Base-by-base conservation (phyloP, 2,888 invertebrate genomes). In the Rhopalosiphum nymphaeae region DNA sequence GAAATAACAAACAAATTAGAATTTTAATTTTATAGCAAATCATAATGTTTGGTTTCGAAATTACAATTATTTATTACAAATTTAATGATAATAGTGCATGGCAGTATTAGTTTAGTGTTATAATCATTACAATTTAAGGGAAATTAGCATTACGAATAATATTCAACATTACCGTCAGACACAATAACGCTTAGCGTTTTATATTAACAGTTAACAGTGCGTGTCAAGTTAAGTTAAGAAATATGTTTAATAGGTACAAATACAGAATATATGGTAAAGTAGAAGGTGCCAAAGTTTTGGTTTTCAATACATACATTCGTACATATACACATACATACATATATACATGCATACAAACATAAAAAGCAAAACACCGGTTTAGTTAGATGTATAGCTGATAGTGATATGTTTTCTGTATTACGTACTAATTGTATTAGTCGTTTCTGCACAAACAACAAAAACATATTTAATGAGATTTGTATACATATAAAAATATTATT, bases 191-290 rank as follows among this genome's bases (percentile, higher is more conserved):
- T 89, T 89, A 42, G 29, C 42, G 57, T 57, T 61, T 57, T 57
- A 57, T 7, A 89, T 89, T 44, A 44, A 57, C 89, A 26, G 42
- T 61, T 44, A 44, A 57, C 57, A 42, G 57, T 29, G 57, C 44
- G 42, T 89, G 57, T 61, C 89, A 42, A 44, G 44, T 57, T 57
- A 53, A 53, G n/a, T 88, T 88, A 10, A 49, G 88, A 53, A 88
- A 88, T 25, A 21, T 25, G 21, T 36, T 78, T 78, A 78, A 36
- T 78, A 36, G 67, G 16, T 78, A 36, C 36, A 25, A 36, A 36
- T 67, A 67, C 7, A 67, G 5, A 67, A 67, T 78, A 78, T n/a
- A 67, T n/a, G 13, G 1, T 67, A 67, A 67, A n/a, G 16, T 67
- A 5, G 67, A 67, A 4, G 16, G n/a, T 16, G 13, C 13, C 5